Conservation (phyloP, 2,113 vertebrate species). For the Antennarius striatus region DNA sequence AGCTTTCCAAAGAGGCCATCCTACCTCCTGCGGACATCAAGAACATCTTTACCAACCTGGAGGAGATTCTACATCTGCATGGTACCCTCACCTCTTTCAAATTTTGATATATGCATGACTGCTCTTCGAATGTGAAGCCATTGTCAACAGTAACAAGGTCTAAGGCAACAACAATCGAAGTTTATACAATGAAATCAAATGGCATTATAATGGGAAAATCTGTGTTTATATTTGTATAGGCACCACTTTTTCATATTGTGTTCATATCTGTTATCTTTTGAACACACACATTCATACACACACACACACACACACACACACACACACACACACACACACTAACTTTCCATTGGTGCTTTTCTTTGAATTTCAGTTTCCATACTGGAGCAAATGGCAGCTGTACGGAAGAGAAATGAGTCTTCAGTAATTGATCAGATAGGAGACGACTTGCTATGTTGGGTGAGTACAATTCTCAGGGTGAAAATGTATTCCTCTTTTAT, state of each 20-base stretch:
- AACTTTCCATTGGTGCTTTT: constrained; percentile 8
- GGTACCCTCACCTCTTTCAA: constrained; percentile 65
- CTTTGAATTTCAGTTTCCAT: constrained; percentile 83
- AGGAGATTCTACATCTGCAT: constrained; percentile 93
- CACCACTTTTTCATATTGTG: no score
- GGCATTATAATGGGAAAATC: no score
- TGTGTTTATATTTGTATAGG: no score
- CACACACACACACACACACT: constrained; percentile 7
- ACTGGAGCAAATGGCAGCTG: constrained; percentile 91
- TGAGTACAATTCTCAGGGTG: constrained; percentile 75
- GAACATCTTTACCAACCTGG: constrained; percentile 95
- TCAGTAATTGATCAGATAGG: constrained; percentile 94
- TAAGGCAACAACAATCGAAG: no score
- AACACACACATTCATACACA: no score
- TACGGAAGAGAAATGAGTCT: constrained; percentile 92
- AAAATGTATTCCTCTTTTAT: constrained; percentile 55
- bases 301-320: constrained; percentile 4
- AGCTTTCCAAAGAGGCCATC: constrained; percentile 88
- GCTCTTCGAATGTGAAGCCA: neutral
- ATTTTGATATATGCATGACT: neutral
- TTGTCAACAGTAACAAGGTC: neutral
- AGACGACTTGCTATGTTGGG: constrained; percentile 94
- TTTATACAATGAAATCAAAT: no score
- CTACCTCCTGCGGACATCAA: constrained; percentile 86
- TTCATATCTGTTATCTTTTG: no score